A percentile compares a stretch with the other conserved stretches of the same genome.
Evolutionary conservation across 1,140 invertebrate genomes (phyloP).

Genomic region (Cydia splendana): DNA sequence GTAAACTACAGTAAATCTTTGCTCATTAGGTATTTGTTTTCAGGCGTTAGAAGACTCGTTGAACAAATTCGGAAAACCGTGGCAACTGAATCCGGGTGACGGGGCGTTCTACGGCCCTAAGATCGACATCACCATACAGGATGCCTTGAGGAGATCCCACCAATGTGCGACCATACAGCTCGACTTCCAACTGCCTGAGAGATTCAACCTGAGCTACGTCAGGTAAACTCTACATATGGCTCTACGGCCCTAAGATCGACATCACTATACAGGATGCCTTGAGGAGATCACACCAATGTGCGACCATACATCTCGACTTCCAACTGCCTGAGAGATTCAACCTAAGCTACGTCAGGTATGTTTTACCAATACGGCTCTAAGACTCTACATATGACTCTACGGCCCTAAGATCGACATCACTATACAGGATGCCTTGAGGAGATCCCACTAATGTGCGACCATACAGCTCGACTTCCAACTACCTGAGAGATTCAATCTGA

Average conservation of each 20-base stretch:
- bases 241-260: conserved; percentile 99
- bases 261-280: conserved; percentile 98
- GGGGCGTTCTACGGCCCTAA: conserved; percentile 99
- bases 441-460: no score
- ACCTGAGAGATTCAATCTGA: conserved; percentile 83
- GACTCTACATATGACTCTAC: no score
- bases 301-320: conserved; percentile 99
- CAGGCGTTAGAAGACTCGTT: conserved; percentile 91
- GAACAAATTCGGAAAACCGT: conserved; percentile 91
- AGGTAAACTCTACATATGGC: conserved; percentile 77
- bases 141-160: conserved; percentile 93
- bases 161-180: conserved; percentile 99
- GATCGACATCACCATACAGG: conserved; percentile 98
- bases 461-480: conserved; percentile 98
- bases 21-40: no score
- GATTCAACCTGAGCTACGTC: conserved; percentile 74
- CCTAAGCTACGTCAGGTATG: conserved; percentile 80
- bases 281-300: conserved; percentile 94
- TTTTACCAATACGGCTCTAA: conserved; percentile 83
- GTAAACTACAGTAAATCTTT: no score
- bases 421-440: no score
- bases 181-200: conserved; percentile 96
- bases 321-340: conserved; percentile 89
- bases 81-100: conserved; percentile 95
- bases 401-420: no score